Percentiles rank a stretch among this genome's conserved stretches.
Conservation (phyloP, 2,113 vertebrate species). For the Atherinomorus stipes region DNA sequence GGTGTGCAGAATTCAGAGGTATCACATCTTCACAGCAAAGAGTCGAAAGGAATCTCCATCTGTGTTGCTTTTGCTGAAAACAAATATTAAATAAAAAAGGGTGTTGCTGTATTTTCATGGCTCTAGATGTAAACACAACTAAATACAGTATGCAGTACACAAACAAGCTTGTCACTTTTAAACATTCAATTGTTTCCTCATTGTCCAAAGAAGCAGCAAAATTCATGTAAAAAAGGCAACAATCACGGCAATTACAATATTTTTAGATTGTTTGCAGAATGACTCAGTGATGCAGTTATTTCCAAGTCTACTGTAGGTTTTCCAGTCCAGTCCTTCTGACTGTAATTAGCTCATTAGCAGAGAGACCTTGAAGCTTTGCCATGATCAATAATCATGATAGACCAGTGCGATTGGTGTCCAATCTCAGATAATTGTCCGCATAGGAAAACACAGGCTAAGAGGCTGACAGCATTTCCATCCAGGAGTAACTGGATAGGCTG, state of each 20-base stretch:
- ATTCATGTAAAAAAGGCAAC: constrained; percentile 1
- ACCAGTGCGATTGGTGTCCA: constrained; percentile 54
- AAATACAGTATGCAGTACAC: background rate
- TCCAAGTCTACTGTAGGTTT: constrained; percentile 26
- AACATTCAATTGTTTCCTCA: background rate
- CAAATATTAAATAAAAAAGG: constrained; percentile 13
- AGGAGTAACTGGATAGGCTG: constrained; percentile 71
- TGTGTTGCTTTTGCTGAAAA: constrained; percentile 78
- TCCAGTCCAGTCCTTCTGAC: constrained; percentile 57
- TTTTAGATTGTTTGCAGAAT: constrained; percentile 6
- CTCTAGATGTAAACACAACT: background rate
- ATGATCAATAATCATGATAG: constrained; percentile 62
- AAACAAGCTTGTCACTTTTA: background rate
- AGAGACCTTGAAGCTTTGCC: constrained; percentile 68
- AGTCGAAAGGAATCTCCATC: constrained; percentile 82
- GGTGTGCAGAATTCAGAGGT: constrained; percentile 38
- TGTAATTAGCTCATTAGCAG: constrained; percentile 75
- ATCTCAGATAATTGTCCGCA: constrained; percentile 67
- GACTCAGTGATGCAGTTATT: constrained; percentile 53
- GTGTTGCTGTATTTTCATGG: background rate
- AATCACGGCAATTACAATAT: constrained; percentile 5
- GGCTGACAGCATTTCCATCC: constrained; percentile 73
- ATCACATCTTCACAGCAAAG: constrained; percentile 81
- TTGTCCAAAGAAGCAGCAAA: background rate
- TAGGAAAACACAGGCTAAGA: constrained; percentile 66